These are phyloP conservation scores for Camponotus floridanus DNA, from an alignment of 1,140 invertebrate species.

Conservation along the genomic window DNA sequence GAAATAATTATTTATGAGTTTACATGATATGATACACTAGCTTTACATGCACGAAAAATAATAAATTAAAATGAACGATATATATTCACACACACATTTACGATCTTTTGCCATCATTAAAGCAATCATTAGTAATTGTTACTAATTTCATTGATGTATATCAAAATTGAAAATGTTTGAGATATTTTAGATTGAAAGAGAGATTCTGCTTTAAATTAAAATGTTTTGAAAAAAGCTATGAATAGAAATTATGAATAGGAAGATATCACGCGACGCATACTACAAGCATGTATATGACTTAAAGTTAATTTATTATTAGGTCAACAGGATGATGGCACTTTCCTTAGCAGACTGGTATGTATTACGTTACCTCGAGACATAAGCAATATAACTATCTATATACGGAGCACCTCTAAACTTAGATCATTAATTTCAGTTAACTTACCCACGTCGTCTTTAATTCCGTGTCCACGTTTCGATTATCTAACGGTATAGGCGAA, in stretches of 20 bases:
- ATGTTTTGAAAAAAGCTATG: constrained; percentile 14
- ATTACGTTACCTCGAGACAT: constrained; percentile 39
- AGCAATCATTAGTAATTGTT: neutral
- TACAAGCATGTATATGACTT: neutral
- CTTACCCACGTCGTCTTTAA: constrained; percentile 1
- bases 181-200: neutral
- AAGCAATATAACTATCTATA: constrained; percentile 49
- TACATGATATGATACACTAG: no score
- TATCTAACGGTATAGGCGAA: constrained; percentile 4
- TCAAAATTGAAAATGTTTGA: neutral
- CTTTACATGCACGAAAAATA: no score
- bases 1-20: no score
- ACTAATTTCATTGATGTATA: neutral
- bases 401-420: constrained; percentile 56
- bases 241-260: no score
- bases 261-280: constrained; percentile 26
- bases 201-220: neutral
- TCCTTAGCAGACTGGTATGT: constrained; percentile 62
- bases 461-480: neutral
- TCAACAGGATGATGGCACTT: constrained; percentile 67
- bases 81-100: neutral
- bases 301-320: constrained; percentile 60
- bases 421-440: constrained; percentile 53
- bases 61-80: neutral
- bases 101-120: neutral